Base-by-base conservation (phyloP, 2,888 invertebrate species). In the Tuberolachnus salignus region DNA sequence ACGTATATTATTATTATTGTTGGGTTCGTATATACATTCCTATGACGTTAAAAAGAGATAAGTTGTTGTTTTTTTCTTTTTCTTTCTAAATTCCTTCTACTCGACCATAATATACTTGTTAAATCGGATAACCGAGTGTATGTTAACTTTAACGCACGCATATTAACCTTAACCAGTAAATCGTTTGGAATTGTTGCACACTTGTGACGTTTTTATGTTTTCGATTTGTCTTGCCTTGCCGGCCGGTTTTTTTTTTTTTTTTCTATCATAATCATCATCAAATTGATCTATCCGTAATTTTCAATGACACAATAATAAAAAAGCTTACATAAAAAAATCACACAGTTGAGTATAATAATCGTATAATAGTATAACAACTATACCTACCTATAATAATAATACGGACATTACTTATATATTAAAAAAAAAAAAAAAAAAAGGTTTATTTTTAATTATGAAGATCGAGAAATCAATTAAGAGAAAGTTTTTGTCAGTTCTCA, bases 401-500 rank as follows among this genome's bases (percentile, higher is more conserved):
- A 6, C 3, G 34, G 6, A 34, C 34, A 34, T 34, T 6, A 34
- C 34, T 6, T 34, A 4, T 34, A 3, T 34, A 6, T 6, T 34
- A 34, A 34, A 34, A 34, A 34, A 34, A 4, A 34, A 34, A 34
- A 34, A 34, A 34, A n/a, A 19, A 70, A 53, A 34, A 64, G 44
- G 63, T 53, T 53, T n/a, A 53, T 44, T 63, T 63, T 63, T 16
- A 3, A 26, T 21, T 73, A 34, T 1, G 21, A 26, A 42, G 16
- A 74, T 53, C 42, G 13, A 14, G 44, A 53, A 53, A 63, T 53
- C 51, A 64, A 64, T 23, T 16, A 4, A n/a, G 53, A 42, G 44
- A 64, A 64, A 73, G 51, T 74, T 64, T 44, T 34, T 34, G 34
- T 34, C n/a, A 26, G 23, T 63, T 63, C 51, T 73, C 61, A 34